A percentile compares a stretch with the other conserved stretches of the same genome.
phyloP scores from a whole-genome alignment of 1,140 invertebrate species.

The Drosophila tsacasi region DNA sequence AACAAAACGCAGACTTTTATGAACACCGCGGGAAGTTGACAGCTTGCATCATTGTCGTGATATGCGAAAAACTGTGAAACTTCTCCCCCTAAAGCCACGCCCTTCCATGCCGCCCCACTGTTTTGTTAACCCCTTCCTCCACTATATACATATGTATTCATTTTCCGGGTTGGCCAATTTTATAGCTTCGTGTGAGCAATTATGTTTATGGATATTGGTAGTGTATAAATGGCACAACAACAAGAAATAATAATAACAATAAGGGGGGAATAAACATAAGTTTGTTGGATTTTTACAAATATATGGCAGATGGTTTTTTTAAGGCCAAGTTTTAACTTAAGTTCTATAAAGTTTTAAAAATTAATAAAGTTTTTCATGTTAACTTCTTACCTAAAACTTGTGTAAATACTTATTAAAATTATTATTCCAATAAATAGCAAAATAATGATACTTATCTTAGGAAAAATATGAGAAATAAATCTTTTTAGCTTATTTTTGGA shows the following conservation, averaged over 20 bases:
- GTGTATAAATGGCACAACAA: constrained; percentile 47
- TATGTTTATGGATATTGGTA: constrained; percentile 74
- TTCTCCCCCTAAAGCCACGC: neutral
- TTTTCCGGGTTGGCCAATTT: constrained; percentile 58
- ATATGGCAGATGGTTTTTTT: neutral
- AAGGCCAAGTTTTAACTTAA: constrained; percentile 17
- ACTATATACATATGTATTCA: neutral
- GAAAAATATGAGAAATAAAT: neutral
- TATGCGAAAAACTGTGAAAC: constrained; percentile 66
- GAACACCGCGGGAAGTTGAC: constrained; percentile 83
- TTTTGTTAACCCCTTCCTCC: neutral
- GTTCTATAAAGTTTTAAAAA: neutral
- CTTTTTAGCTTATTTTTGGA: neutral
- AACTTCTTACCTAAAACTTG: no score
- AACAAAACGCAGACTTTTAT: constrained; percentile 82
- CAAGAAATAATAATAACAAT: constrained; percentile 1
- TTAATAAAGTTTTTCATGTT: neutral
- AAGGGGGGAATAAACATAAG: constrained; percentile 8
- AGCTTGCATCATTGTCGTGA: constrained; percentile 81
- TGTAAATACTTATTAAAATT: neutral
- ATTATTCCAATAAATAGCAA: accelerated
- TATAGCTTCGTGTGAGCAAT: constrained; percentile 79
- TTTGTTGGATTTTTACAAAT: constrained; percentile 10
- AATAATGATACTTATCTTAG: no score
- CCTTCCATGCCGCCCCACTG: neutral